Evolutionary conservation across 1,140 invertebrate genomes (phyloP).

Genomic region (Euura lappo): DNA sequence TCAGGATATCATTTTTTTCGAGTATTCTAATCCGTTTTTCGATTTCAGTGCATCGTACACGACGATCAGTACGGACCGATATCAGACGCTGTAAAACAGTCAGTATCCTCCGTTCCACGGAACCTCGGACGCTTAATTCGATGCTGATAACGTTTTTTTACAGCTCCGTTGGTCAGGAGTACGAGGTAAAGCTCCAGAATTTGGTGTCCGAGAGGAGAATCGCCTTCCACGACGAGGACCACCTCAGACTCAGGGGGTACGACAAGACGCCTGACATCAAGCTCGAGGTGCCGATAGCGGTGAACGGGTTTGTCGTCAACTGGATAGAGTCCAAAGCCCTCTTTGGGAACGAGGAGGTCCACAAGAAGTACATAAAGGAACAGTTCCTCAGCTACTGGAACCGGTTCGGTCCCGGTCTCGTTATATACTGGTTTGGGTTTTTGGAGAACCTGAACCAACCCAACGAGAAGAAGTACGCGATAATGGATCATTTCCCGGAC

Average conservation of each 20-base stretch:
- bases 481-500: slow-evolving; percentile 68
- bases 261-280: slow-evolving; percentile 96
- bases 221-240: slow-evolving; percentile 81
- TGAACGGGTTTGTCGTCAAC: slow-evolving; percentile 86
- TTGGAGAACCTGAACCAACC: slow-evolving; percentile 71
- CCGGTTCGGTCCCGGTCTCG: slow-evolving; percentile 90
- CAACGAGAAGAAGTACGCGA: slow-evolving; percentile 72
- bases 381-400: slow-evolving; percentile 93
- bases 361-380: slow-evolving; percentile 84
- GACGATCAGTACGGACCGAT: slow-evolving; percentile 81
- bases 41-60: slow-evolving; percentile 67
- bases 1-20: too few relatives aligned
- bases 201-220: slow-evolving; percentile 67
- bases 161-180: slow-evolving; percentile 77
- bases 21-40: slow-evolving; percentile 20
- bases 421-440: slow-evolving; percentile 97
- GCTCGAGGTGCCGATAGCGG: slow-evolving; percentile 86
- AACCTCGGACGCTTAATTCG: background rate
- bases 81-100: slow-evolving; percentile 77
- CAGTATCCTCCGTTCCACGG: slow-evolving; percentile 34
- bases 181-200: slow-evolving; percentile 73
- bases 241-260: slow-evolving; percentile 81
- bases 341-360: slow-evolving; percentile 85
- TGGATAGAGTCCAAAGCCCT: slow-evolving; percentile 97
- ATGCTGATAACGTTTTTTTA: slow-evolving; percentile 29